Percentiles rank a stretch among this genome's conserved stretches.
Conservation (phyloP, 2,797 vertebrate species). For the Lagorchestes hirsutus region DNA sequence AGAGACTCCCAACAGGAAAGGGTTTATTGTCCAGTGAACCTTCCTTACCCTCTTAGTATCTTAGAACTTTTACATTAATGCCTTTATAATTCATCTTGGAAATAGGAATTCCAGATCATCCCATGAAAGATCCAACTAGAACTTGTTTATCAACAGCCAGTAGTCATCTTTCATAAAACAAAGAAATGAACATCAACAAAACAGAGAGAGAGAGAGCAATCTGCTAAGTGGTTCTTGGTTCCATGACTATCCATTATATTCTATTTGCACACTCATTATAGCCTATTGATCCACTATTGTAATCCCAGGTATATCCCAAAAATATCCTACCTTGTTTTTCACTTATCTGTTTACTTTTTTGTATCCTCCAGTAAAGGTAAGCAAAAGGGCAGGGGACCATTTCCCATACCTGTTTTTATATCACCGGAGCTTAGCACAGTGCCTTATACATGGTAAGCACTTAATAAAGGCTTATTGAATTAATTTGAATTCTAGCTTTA, state of each 20-base stretch:
- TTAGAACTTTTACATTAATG: neutral
- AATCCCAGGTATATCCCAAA: neutral
- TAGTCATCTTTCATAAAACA: neutral
- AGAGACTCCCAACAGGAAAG: neutral
- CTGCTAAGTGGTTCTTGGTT: neutral
- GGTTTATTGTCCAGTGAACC: neutral
- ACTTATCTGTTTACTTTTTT: neutral
- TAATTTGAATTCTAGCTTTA: neutral
- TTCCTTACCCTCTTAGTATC: neutral
- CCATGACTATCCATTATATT: neutral
- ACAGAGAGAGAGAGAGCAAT: neutral
- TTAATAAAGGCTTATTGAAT: neutral
- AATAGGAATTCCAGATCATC: neutral
- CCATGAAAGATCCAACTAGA: neutral
- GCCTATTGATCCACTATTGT: neutral
- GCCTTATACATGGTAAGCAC: neutral
- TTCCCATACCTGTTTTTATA: neutral
- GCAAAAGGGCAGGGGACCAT: neutral
- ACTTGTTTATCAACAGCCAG: neutral
- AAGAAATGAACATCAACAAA: neutral
- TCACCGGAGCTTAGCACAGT: neutral
- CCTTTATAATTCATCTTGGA: neutral
- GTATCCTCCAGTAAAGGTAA: neutral
- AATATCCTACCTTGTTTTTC: neutral
- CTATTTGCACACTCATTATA: neutral